These are phyloP conservation scores for Brachypodius melanocephalos DNA, from an alignment of 2,113 vertebrate genomes.

Conservation along the genomic window DNA sequence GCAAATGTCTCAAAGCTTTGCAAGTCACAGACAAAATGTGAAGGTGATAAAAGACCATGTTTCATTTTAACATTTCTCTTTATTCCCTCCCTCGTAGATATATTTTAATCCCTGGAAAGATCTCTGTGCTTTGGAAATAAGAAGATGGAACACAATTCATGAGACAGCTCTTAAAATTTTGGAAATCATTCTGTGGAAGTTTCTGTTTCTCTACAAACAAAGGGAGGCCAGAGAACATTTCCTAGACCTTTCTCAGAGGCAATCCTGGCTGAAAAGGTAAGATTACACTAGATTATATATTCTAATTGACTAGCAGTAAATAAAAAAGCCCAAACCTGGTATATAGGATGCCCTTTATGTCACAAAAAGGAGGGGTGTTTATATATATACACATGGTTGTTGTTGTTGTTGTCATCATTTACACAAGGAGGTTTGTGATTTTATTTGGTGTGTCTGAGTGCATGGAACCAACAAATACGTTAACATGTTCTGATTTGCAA, in stretches of 20 bases:
- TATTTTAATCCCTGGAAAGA: neutral
- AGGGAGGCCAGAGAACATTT: neutral
- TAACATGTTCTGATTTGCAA: neutral
- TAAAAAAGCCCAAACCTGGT: neutral
- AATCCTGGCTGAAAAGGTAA: neutral
- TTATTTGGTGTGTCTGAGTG: neutral
- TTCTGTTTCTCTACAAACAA: neutral
- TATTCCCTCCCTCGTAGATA: neutral
- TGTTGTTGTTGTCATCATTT: neutral
- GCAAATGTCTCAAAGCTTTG: neutral
- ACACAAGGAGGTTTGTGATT: neutral
- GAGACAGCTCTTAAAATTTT: neutral
- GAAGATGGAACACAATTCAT: neutral
- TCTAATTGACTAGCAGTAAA: neutral
- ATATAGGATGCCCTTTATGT: neutral
- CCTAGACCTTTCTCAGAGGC: neutral
- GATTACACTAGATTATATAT: neutral
- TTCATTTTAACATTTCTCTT: neutral
- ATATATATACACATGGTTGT: too few relatives aligned
- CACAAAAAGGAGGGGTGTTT: accelerated
- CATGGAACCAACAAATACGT: neutral
- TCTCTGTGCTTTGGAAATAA: neutral
- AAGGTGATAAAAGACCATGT: too few relatives aligned
- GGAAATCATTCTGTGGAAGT: neutral
- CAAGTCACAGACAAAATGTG: neutral